Percentiles rank a stretch among this genome's conserved stretches.
These are phyloP conservation scores for Rhynchomys soricoides DNA, from an alignment of 2,113 vertebrate species.

Conservation along the genomic window DNA sequence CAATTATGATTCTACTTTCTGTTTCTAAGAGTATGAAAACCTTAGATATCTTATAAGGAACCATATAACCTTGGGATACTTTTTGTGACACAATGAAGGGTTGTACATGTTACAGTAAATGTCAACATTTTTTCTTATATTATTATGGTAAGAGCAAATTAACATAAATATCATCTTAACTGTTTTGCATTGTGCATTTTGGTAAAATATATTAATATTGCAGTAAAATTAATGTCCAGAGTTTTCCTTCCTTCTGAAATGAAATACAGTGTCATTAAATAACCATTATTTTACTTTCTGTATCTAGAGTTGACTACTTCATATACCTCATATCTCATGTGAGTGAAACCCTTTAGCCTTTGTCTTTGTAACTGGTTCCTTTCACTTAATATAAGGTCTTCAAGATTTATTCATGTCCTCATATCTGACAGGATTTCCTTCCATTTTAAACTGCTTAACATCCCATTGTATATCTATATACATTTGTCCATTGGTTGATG, in stretches of 20 bases:
- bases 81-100: background rate
- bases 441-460: background rate
- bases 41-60: background rate
- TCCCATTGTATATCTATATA: background rate
- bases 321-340: background rate
- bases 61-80: too few relatives aligned
- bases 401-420: background rate
- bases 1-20: background rate
- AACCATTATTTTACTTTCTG: background rate
- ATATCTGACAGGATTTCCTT: background rate
- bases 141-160: background rate
- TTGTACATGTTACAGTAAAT: background rate
- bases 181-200: background rate
- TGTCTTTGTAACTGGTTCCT: background rate
- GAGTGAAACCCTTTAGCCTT: background rate
- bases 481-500: background rate
- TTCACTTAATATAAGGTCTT: background rate
- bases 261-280: background rate
- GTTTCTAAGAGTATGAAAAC: background rate
- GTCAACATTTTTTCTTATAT: background rate
- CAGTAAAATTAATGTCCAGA: background rate
- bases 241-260: background rate
- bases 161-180: background rate
- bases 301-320: background rate
- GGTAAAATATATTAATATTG: background rate